Evolutionary conservation across 2,888 invertebrate species (phyloP).

Genomic region (Drosophila neonasuta): DNA sequence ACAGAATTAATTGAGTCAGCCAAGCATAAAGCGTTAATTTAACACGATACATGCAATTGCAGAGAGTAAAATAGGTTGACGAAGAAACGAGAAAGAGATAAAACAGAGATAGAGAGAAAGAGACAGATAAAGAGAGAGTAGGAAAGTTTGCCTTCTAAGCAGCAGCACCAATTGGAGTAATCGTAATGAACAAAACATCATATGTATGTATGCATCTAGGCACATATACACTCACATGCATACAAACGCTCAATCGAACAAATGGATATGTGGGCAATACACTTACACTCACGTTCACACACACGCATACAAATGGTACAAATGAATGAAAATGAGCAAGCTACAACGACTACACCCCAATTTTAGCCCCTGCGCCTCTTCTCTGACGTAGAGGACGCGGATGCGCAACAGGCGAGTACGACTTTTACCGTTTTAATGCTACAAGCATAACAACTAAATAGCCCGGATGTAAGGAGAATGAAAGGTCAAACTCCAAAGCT

Average conservation of each 20-base stretch:
- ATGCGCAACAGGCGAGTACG: constrained; percentile 66
- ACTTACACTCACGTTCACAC: constrained; percentile 10
- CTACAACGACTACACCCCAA: constrained; percentile 65
- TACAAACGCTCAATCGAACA: constrained; percentile 1
- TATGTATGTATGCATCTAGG: constrained; percentile 26
- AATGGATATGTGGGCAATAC: constrained; percentile 18
- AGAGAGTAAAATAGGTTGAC: constrained; percentile 33
- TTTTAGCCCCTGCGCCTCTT: constrained; percentile 35
- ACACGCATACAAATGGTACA: constrained; percentile 60
- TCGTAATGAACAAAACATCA: constrained; percentile 50
- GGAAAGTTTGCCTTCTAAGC: constrained; percentile 46
- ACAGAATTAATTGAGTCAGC: constrained; percentile 75
- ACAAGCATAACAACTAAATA: constrained; percentile 30
- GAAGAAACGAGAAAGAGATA: constrained; percentile 18
- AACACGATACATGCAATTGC: constrained; percentile 48
- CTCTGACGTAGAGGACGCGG: constrained; percentile 35
- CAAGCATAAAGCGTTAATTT: constrained; percentile 73
- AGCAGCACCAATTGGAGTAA: constrained; percentile 56
- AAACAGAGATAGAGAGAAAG: constrained; percentile 27
- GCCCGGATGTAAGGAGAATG: constrained; percentile 26
- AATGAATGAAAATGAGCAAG: constrained; percentile 68
- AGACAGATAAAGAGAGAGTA: constrained; percentile 27
- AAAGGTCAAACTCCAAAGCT: constrained; percentile 54
- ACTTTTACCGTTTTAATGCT: constrained; percentile 53
- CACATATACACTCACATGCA: constrained; percentile 8